These are phyloP conservation scores for Porites rus DNA, from an alignment of 92 coral and sea anemone species.

Conservation along the genomic window DNA sequence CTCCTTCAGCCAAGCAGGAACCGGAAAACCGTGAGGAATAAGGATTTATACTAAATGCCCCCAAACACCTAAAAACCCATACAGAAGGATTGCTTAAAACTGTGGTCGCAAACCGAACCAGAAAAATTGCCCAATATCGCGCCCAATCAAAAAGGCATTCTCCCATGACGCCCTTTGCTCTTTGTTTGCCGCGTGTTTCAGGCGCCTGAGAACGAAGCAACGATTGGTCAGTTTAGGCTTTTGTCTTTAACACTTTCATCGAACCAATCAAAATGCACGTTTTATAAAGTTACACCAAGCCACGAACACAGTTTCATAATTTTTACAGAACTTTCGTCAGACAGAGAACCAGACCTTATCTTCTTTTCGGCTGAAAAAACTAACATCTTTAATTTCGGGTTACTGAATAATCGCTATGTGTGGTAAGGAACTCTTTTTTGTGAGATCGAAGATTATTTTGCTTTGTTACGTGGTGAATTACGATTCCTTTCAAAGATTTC, in stretches of 20 bases:
- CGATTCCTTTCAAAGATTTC: not conserved
- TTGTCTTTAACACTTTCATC: conserved; percentile 12
- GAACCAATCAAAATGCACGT: conserved; percentile 52
- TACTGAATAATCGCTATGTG: conserved; percentile 60
- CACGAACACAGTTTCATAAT: not conserved
- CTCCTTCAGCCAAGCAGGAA: too few species aligned
- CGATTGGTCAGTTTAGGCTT: conserved; percentile 37
- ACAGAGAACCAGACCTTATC: not conserved
- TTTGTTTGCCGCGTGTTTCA: too few species aligned
- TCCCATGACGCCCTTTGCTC: too few species aligned
- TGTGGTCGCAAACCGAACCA: too few species aligned
- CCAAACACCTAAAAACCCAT: too few species aligned
- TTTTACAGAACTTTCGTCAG: not conserved
- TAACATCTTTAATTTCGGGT: not conserved
- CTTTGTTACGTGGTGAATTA: not conserved
- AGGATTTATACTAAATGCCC: too few species aligned
- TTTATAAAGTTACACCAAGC: not conserved
- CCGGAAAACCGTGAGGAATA: too few species aligned
- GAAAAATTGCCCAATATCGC: too few species aligned
- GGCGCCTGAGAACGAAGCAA: too few species aligned
- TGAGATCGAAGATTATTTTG: not conserved
- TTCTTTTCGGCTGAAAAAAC: not conserved
- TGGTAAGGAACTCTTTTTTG: conserved; percentile 60
- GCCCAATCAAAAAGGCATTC: too few species aligned
- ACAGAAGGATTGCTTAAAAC: too few species aligned